A percentile compares a stretch with the other conserved stretches of the same genome.
Conservation (phyloP, 2,113 vertebrate genomes). For the Stigmatopora nigra region DNA sequence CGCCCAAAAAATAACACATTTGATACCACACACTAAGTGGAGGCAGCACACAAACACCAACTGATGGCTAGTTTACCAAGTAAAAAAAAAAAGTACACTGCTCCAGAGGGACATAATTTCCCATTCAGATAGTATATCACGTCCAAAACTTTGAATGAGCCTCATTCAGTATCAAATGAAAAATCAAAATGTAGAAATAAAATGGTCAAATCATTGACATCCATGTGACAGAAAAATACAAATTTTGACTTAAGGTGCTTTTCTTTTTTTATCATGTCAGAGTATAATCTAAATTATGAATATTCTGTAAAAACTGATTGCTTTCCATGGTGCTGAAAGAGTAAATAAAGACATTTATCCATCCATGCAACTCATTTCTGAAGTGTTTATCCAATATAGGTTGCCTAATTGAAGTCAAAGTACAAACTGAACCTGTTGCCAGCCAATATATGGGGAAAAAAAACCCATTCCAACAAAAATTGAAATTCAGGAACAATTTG, state of each 20-base stretch:
- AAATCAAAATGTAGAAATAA: too few relatives aligned
- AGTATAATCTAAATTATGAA: too few relatives aligned
- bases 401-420: too few relatives aligned
- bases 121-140: not conserved
- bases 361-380: too few relatives aligned
- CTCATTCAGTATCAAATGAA: too few relatives aligned
- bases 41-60: not conserved
- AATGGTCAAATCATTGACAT: not conserved
- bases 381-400: too few relatives aligned
- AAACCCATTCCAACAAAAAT: not conserved
- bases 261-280: not conserved
- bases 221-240: too few relatives aligned
- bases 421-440: too few relatives aligned
- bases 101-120: slow-evolving; percentile 6
- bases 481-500: not conserved
- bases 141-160: too few relatives aligned
- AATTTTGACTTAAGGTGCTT: not conserved
- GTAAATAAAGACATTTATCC: too few relatives aligned
- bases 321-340: too few relatives aligned
- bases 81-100: not conserved
- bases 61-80: slow-evolving; percentile 2
- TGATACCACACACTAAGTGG: slow-evolving; percentile 16
- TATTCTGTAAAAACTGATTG: too few relatives aligned
- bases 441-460: not conserved
- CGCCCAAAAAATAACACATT: slow-evolving; percentile 11